These are phyloP conservation scores for Penaeus indicus DNA, from an alignment of 1,140 invertebrate species.

Conservation along the genomic window DNA sequence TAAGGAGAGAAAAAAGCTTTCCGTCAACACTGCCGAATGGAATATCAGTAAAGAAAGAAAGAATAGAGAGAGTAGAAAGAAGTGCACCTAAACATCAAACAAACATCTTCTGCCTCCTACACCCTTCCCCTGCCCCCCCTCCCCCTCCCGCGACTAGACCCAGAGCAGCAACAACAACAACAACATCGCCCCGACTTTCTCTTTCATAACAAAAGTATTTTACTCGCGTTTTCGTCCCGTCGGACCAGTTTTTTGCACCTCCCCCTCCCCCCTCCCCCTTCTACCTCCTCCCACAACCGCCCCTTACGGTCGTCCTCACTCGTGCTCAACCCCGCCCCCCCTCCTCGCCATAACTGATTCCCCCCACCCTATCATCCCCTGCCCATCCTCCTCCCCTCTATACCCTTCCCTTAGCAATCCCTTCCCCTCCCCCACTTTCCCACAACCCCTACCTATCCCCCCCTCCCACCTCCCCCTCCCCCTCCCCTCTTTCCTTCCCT, in stretches of 20 bases:
- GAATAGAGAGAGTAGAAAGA: no score
- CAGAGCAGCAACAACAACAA: no score
- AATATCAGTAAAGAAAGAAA: no score
- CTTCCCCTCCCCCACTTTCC: background rate
- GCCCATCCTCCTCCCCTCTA: background rate
- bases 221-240: background rate
- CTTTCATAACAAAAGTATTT: no score
- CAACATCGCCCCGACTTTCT: no score
- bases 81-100: no score
- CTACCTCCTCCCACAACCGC: background rate
- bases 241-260: background rate
- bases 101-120: no score
- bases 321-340: background rate
- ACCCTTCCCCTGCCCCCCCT: no score
- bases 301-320: no score
- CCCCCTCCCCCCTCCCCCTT: background rate
- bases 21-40: no score
- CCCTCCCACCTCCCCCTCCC: background rate
- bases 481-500: background rate
- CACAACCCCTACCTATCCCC: conserved; percentile 36
- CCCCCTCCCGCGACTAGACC: no score
- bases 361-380: background rate
- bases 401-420: background rate
- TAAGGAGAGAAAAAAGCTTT: no score
- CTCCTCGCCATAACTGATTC: background rate